Base-by-base conservation (phyloP, 2,888 invertebrate species). In the Dryobota labecula region DNA sequence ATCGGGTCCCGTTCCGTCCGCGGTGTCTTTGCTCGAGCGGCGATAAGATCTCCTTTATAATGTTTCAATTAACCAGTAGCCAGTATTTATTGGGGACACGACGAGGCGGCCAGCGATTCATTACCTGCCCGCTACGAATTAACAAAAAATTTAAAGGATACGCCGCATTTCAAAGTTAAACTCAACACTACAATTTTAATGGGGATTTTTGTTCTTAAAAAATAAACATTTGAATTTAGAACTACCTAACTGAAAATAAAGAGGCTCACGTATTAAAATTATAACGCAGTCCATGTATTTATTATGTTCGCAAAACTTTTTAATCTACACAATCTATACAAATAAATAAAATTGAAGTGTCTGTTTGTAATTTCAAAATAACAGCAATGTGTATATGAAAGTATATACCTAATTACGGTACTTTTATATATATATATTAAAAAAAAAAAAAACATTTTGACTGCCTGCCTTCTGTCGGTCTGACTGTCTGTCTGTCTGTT, bases 11-110 rank as follows among this genome's bases (percentile, higher is more conserved):
- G 90, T 86, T 86, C 88, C 86, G 86, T 79, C 73, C 87, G 92
- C 93, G 93, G 93, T 91, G 90, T 90, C 93, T 93, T 93, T 93
- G 90, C 87, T 81, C 85, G 73, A 74, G 71, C 84, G 85, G 68
- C 80, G 94, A 95, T 95, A 95, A 94, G 90, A 95, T 95, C 94
- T 91, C 85, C 83, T 91, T 93, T 92, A 95, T 94, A 94, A 95
- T 95, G 95, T 95, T 94, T 95, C 95, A 95, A 95, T 95, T 95
- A 95, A 95, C 93, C 95, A 94, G 95, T 94, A 95, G 95, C 95
- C 90, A 90, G 92, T 94, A 95, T 94, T 95, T 95, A 95, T 94
- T 94, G 92, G 93, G 90, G 93, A 92, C 93, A 92, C 86, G 88
- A 86, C 73, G 84, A 79, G 79, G 80, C 76, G 88, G 85, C 86